A percentile compares a stretch with the other conserved stretches of the same genome.
phyloP scores from a whole-genome alignment of 1,140 invertebrate species.

The Drosophila athabasca region DNA sequence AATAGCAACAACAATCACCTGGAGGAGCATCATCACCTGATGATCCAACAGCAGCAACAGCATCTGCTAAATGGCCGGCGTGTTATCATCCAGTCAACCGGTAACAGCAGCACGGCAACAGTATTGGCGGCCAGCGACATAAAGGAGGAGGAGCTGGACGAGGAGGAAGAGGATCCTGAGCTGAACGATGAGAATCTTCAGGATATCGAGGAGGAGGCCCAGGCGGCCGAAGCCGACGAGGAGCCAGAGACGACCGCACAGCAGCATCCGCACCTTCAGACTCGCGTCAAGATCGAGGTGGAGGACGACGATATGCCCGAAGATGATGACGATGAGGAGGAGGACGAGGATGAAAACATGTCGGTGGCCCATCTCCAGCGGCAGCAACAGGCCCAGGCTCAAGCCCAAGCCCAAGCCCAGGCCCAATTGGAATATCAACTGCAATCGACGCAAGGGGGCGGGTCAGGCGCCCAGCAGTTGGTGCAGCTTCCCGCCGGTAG shows the following conservation, averaged over 20 bases:
- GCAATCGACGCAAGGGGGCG: slow-evolving; percentile 6
- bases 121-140: slow-evolving; percentile 56
- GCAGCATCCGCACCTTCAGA: slow-evolving; percentile 24
- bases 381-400: slow-evolving; percentile 12
- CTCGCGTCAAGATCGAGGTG: slow-evolving; percentile 70
- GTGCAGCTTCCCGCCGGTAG: slow-evolving; percentile 75
- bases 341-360: slow-evolving; percentile 50
- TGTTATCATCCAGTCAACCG: slow-evolving; percentile 75
- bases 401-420: slow-evolving; percentile 5
- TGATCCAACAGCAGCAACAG: slow-evolving; percentile 61
- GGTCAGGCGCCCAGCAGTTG: slow-evolving; percentile 50
- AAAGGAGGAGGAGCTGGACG: slow-evolving; percentile 59
- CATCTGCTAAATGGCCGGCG: slow-evolving; percentile 73
- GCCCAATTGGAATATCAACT: slow-evolving; percentile 53
- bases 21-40: slow-evolving; percentile 37
- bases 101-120: slow-evolving; percentile 21
- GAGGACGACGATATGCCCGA: slow-evolving; percentile 65
- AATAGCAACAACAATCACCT: slow-evolving; percentile 45
- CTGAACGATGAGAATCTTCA: slow-evolving; percentile 79
- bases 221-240: slow-evolving; percentile 78
- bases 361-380: slow-evolving; percentile 8
- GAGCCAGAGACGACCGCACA: slow-evolving; percentile 61
- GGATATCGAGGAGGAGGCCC: slow-evolving; percentile 80
- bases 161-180: slow-evolving; percentile 77
- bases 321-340: slow-evolving; percentile 60